Conservation (phyloP, 2,888 invertebrate genomes). For the Yponomeuta plumbellus region DNA sequence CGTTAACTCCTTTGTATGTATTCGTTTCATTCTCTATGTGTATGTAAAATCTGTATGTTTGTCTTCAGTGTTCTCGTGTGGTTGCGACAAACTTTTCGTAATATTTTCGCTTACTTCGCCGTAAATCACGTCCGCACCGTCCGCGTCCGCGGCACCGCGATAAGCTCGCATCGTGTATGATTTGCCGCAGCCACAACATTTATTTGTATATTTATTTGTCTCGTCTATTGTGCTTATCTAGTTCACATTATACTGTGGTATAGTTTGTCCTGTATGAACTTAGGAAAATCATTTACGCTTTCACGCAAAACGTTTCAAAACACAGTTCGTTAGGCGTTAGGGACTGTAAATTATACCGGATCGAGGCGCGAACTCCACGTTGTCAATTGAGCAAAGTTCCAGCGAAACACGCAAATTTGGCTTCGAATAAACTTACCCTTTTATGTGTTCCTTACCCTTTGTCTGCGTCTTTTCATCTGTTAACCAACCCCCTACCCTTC, state of each 20-base stretch:
- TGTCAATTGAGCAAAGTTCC: conserved; percentile 69
- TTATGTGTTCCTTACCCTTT: conserved; percentile 82
- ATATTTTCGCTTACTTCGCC: conserved; percentile 26
- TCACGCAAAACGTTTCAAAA: conserved; percentile 72
- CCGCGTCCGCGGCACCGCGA: conserved; percentile 33
- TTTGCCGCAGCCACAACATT: conserved; percentile 69
- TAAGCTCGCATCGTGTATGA: conserved; percentile 34
- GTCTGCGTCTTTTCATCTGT: conserved; percentile 89
- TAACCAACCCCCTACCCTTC: conserved; percentile 75
- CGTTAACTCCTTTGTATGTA: conserved; percentile 74
- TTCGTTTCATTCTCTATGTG: conserved; percentile 77
- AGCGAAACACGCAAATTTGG: conserved; percentile 74
- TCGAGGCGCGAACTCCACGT: conserved; percentile 66
- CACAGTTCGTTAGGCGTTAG: conserved; percentile 64
- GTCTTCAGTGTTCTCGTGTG: conserved; percentile 72
- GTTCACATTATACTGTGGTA: conserved; percentile 62
- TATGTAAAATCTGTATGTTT: conserved; percentile 78
- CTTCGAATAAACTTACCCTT: conserved; percentile 77
- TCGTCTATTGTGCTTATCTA: conserved; percentile 75
- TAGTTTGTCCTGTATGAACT: conserved; percentile 66
- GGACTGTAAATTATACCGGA: conserved; percentile 61
- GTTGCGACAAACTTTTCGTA: conserved; percentile 58
- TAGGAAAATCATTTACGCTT: conserved; percentile 78
- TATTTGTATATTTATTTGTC: conserved; percentile 72
- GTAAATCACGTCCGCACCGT: conserved; percentile 38